Conservation (phyloP, 2,888 invertebrate species). For the Aporophyla nigra region DNA sequence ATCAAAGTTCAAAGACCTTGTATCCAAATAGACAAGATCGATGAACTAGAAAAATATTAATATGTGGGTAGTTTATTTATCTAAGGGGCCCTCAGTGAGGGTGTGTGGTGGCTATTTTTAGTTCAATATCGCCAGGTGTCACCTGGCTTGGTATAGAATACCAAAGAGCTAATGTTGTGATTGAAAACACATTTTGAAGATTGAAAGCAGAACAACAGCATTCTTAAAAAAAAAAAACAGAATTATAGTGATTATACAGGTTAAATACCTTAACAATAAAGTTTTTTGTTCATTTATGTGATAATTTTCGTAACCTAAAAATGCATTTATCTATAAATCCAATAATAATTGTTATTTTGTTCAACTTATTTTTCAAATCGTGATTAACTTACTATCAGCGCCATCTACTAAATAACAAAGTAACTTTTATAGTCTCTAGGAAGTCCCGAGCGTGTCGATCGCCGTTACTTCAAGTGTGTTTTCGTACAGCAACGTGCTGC, state of each 20-base stretch:
- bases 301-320: neutral
- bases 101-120: constrained; percentile 34
- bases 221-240: neutral
- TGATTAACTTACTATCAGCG: constrained; percentile 25
- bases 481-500: neutral
- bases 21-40: constrained; percentile 35
- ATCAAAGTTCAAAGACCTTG: constrained; percentile 38
- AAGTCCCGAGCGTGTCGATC: neutral
- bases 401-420: constrained; percentile 35
- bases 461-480: neutral
- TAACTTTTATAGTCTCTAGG: constrained; percentile 10
- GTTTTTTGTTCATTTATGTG: neutral
- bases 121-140: constrained; percentile 35
- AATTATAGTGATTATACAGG: neutral
- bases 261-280: neutral
- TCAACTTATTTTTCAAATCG: neutral
- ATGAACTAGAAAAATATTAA: constrained; percentile 38
- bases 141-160: constrained; percentile 54
- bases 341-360: too few relatives aligned
- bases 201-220: neutral
- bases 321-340: neutral
- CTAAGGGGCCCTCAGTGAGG: constrained; percentile 38
- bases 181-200: neutral
- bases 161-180: neutral
- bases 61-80: constrained; percentile 54